phyloP scores from a whole-genome alignment of 2,113 vertebrate genomes.

The Phoxinus phoxinus region DNA sequence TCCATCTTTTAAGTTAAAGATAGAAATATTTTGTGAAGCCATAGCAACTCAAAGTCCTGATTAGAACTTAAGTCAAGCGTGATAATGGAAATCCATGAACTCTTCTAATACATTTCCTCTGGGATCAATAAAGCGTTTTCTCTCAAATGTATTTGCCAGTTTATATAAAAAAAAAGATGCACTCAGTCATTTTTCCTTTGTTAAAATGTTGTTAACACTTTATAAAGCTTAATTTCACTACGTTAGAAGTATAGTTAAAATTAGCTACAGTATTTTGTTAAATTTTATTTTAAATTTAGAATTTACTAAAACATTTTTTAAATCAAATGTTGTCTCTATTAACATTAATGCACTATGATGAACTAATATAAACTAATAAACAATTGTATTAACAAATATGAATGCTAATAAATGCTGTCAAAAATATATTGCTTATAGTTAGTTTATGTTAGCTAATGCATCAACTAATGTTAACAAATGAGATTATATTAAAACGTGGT shows the following conservation, averaged over 20 bases:
- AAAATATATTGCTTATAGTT: no score
- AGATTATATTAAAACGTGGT: no score
- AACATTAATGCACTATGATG: no score
- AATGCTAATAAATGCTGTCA: no score
- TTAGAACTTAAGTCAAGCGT: background rate
- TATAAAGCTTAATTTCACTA: background rate
- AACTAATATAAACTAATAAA: no score
- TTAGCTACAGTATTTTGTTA: no score
- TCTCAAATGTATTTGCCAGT: background rate
- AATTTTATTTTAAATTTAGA: no score
- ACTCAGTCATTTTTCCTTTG: background rate
- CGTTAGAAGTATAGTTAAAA: background rate
- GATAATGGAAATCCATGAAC: slow-evolving; percentile 10
- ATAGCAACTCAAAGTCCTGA: background rate
- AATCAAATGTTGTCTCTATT: no score
- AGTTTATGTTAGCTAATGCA: no score
- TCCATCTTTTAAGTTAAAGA: background rate
- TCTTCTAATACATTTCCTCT: background rate
- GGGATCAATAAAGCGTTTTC: background rate
- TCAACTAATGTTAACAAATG: no score
- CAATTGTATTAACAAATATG: no score
- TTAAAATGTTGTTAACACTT: background rate
- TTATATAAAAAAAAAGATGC: background rate
- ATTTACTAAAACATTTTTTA: no score
- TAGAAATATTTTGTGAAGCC: background rate